phyloP scores from a whole-genome alignment of 2,888 invertebrate species.

The Lasioglossum villosulum region DNA sequence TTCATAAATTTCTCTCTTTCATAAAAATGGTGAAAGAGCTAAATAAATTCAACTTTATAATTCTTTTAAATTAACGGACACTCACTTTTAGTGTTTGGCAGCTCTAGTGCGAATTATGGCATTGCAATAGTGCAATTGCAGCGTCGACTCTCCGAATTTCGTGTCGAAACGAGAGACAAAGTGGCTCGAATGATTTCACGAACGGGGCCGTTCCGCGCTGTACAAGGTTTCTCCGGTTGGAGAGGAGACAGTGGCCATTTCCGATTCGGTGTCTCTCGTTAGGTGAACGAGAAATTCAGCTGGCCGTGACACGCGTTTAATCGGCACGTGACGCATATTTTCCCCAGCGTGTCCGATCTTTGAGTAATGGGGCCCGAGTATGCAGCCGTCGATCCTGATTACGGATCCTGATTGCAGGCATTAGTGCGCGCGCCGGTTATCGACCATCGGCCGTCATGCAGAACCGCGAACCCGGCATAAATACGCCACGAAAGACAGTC shows the following conservation, averaged over 20 bases:
- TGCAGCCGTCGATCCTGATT: constrained; percentile 56
- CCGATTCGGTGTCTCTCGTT: background rate
- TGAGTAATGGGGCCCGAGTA: constrained; percentile 61
- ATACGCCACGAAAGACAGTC: constrained; percentile 56
- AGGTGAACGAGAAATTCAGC: constrained; percentile 35
- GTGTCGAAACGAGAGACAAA: background rate
- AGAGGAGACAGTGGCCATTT: background rate
- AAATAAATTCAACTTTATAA: no score
- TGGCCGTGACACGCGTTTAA: constrained; percentile 54
- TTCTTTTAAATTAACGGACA: no score
- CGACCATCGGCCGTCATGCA: constrained; percentile 60
- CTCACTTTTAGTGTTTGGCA: no score
- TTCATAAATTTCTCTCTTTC: no score
- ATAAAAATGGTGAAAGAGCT: no score
- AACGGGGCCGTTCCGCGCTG: background rate
- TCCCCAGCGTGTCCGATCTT: constrained; percentile 52
- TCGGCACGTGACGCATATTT: constrained; percentile 55
- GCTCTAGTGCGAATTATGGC: no score
- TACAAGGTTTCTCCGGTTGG: background rate
- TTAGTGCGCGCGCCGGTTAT: constrained; percentile 63
- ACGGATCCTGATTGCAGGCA: constrained; percentile 61
- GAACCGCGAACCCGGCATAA: constrained; percentile 51
- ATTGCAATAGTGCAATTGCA: background rate
- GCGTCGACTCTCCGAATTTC: background rate
- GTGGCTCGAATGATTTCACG: background rate